Percentiles rank a stretch among this genome's conserved stretches.
Evolutionary conservation across 2,797 vertebrate genomes (phyloP).

Genomic region (Rhinophrynus dorsalis): DNA sequence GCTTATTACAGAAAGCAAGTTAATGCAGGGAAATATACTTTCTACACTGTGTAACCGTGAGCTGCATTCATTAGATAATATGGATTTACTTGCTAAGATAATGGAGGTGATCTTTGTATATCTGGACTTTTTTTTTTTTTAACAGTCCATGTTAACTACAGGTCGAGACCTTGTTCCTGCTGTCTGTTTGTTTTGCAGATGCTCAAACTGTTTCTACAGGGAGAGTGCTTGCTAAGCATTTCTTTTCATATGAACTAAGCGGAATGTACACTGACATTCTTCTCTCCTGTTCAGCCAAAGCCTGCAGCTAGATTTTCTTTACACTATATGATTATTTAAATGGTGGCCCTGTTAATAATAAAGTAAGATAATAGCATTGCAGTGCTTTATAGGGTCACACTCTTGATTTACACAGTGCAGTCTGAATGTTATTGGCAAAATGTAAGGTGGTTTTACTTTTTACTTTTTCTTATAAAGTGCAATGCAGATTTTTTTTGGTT

Average conservation of each 20-base stretch:
- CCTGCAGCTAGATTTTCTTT: not conserved
- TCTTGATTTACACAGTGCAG: too few relatives aligned
- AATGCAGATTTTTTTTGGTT: too few relatives aligned
- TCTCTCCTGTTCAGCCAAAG: not conserved
- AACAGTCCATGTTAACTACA: not conserved
- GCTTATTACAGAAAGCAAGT: too few relatives aligned
- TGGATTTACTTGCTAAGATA: not conserved
- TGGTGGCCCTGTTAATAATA: too few relatives aligned
- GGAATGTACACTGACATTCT: not conserved
- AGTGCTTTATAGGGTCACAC: too few relatives aligned
- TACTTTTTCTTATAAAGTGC: too few relatives aligned
- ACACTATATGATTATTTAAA: too few relatives aligned
- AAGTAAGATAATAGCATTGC: too few relatives aligned
- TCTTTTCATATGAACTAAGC: not conserved
- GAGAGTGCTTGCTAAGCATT: conserved; percentile 3
- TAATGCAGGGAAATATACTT: not conserved
- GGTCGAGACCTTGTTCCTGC: not conserved
- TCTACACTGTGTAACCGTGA: not conserved
- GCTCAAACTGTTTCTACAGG: not conserved
- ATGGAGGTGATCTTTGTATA: too few relatives aligned
- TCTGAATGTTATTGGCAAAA: too few relatives aligned
- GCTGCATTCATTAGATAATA: too few relatives aligned
- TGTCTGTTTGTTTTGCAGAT: conserved; percentile 2
- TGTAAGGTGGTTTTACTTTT: too few relatives aligned
- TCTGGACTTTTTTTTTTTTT: not conserved